Evolutionary conservation across 2,113 vertebrate genomes (phyloP), one percentile per base, ranked within the genome.

Genomic region (Pedetes capensis): DNA sequence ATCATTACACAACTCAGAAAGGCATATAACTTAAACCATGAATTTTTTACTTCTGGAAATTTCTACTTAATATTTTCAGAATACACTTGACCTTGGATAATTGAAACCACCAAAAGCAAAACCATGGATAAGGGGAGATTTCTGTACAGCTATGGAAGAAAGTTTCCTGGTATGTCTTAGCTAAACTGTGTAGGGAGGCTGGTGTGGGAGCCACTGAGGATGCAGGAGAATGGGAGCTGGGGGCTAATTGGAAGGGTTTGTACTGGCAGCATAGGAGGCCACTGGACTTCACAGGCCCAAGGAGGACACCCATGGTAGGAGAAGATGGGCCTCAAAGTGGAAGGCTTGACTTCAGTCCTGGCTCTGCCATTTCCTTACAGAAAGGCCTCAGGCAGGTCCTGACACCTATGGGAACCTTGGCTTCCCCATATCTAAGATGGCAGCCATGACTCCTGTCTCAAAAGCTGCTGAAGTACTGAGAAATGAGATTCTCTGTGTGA

Each of bases 351-450:
- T 80, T 47, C 9, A 51, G 12, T 8, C 39, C 47, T 25, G 8
- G 34, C 11, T 25, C 53, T 22, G 37, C 23, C 8, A 1, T 49
- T 71, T 83, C 61, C 53, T 2, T 0, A 34, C 34, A 64, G 68
- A 0, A 7, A 27, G 34, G 39, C 22, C 8, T n/a, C 7, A 1
- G 13, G 27, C 47, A 69, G 61, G 20, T 23, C 20, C 6, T 23
- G 69, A 57, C 18, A 25, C 16, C 29, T 10, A 5, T 1, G 5
- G 42, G 49, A 78, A 7, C 2, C 9, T 37, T 20, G 0, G 1
- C 23, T 37, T 86, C 32, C 51, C 59, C 27, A 12, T 6, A 69
- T 6, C 10, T 17, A 34, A 87, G 29, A 16, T 25, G 68, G 51
- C 8, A 3, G 37, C 37, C 25, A 27, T 3, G 57, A 55, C 9